These are phyloP conservation scores for Bombus pascuorum DNA, from an alignment of 1,140 invertebrate genomes.

Conservation along the genomic window DNA sequence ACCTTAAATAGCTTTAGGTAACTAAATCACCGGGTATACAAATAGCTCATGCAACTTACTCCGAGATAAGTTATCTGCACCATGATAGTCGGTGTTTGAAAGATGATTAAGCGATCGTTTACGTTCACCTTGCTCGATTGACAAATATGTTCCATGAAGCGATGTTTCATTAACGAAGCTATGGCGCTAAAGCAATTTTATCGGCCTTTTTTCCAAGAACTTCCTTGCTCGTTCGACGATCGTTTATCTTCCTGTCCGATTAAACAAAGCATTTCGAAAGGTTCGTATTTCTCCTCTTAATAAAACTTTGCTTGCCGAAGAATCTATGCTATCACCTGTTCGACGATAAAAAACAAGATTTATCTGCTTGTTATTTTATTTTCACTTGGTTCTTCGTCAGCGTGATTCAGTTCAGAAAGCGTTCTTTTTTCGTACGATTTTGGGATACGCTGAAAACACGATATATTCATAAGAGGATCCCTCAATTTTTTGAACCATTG, in stretches of 20 bases:
- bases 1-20: too few species aligned
- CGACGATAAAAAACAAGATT: too few species aligned
- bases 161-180: not conserved
- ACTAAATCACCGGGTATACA: not conserved
- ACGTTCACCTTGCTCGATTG: not conserved
- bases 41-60: not conserved
- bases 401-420: too few species aligned
- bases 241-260: not conserved
- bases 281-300: not conserved
- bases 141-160: not conserved
- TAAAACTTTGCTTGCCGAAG: not conserved
- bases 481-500: too few species aligned
- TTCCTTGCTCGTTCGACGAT: not conserved
- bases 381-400: too few species aligned
- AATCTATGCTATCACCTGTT: not conserved
- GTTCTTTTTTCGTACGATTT: not conserved
- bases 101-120: conserved; percentile 16
- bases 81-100: not conserved
- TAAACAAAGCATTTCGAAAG: not conserved
- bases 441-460: too few species aligned
- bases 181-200: not conserved
- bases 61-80: conserved; percentile 33
- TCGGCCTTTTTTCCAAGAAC: not conserved
- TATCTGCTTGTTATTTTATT: too few species aligned
- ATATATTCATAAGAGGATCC: too few species aligned